Conservation (phyloP, 2,888 invertebrate species). For the Cacoxenus indagator region DNA sequence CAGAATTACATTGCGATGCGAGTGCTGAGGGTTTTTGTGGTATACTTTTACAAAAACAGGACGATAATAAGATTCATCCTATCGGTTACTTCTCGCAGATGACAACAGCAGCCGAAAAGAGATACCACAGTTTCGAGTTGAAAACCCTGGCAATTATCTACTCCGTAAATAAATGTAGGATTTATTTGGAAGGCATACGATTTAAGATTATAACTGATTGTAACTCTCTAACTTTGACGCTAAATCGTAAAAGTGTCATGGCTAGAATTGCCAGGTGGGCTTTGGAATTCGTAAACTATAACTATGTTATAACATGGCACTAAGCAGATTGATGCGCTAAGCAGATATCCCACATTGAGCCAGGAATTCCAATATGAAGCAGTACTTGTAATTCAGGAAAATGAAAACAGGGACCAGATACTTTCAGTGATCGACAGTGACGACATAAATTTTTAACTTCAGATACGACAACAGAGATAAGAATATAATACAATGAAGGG, state of each 20-base stretch:
- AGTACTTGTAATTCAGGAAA: neutral
- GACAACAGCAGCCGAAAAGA: neutral
- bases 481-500: too few relatives aligned
- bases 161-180: neutral
- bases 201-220: too few relatives aligned
- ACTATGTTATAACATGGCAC: neutral
- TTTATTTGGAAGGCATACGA: neutral
- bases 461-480: too few relatives aligned
- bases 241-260: too few relatives aligned
- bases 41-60: neutral
- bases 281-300: too few relatives aligned
- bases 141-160: neutral
- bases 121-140: neutral
- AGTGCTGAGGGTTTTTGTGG: neutral
- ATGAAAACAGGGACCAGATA: too few relatives aligned
- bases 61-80: neutral
- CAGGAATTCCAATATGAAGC: neutral
- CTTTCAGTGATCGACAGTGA: too few relatives aligned
- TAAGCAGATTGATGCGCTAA: neutral
- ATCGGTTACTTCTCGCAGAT: too few relatives aligned
- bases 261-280: too few relatives aligned
- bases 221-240: too few relatives aligned
- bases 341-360: neutral
- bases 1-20: too few relatives aligned
- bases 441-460: too few relatives aligned